These are phyloP conservation scores for Phaedon cochleariae DNA, from an alignment of 2,888 invertebrate species.

Conservation along the genomic window DNA sequence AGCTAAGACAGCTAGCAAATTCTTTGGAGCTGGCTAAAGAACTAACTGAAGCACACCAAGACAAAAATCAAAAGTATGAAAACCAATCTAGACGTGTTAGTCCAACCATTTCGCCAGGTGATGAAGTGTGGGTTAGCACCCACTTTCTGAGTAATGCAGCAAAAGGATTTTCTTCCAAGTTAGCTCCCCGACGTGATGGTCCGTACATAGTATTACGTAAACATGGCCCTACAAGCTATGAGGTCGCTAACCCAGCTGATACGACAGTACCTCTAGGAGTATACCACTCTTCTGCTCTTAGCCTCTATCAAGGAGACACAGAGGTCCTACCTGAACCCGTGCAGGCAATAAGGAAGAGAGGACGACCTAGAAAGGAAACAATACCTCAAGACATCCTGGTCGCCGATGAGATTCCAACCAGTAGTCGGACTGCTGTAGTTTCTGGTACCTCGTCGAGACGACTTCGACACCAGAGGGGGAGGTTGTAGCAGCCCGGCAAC, in stretches of 20 bases:
- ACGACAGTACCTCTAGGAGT: conserved; percentile 22
- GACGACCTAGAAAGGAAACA: neutral
- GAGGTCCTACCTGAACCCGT: neutral
- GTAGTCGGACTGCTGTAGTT: no score
- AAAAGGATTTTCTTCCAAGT: conserved; percentile 43
- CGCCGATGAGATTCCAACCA: no score
- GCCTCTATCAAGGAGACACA: neutral
- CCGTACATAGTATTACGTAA: conserved; percentile 44
- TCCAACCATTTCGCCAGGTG: conserved; percentile 42
- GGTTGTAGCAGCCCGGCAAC: no score
- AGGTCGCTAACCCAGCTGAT: conserved; percentile 17
- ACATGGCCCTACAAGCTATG: conserved; percentile 27
- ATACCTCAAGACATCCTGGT: no score
- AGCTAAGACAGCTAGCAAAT: conserved; percentile 10
- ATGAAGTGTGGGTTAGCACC: conserved; percentile 41
- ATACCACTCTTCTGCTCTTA: conserved; percentile 30
- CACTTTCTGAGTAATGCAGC: conserved; percentile 43
- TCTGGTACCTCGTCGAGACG: no score
- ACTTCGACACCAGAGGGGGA: no score
- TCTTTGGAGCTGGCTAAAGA: conserved; percentile 13
- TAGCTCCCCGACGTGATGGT: conserved; percentile 50
- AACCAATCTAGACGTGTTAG: conserved; percentile 36
- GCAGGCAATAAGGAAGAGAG: neutral
- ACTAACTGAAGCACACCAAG: conserved; percentile 17
- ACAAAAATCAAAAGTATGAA: conserved; percentile 30